Percentiles rank a stretch among this genome's conserved stretches.
phyloP scores from a whole-genome alignment of 1,140 invertebrate species.

The Hetaerina americana region DNA sequence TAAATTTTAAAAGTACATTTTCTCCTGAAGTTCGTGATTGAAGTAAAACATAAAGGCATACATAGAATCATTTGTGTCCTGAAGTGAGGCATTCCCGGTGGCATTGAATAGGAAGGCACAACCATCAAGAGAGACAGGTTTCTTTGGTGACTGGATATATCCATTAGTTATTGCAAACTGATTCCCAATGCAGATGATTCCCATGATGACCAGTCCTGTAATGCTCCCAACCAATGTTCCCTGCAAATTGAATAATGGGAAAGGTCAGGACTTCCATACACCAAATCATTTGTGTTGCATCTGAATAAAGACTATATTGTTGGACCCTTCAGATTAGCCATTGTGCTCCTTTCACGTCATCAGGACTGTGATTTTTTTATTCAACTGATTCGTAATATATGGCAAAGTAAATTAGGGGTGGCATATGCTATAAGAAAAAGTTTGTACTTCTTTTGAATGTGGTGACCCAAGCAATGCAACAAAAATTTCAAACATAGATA shows the following conservation, averaged over 20 bases:
- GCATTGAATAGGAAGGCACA: not conserved
- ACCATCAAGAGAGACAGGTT: slow-evolving; percentile 13
- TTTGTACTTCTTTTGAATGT: no score
- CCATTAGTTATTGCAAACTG: slow-evolving; percentile 55
- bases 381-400: no score
- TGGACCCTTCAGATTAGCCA: no score
- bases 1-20: not conserved
- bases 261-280: no score
- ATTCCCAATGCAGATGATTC: slow-evolving; percentile 76
- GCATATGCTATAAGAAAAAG: no score
- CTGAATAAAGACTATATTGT: no score
- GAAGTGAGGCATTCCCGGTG: not conserved
- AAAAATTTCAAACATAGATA: no score
- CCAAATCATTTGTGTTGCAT: no score
- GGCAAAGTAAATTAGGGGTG: no score
- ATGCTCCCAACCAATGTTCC: slow-evolving; percentile 65
- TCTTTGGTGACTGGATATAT: slow-evolving; percentile 32
- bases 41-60: not conserved
- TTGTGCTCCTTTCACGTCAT: no score
- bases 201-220: slow-evolving; percentile 50
- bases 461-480: no score
- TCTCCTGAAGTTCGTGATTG: not conserved
- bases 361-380: no score
- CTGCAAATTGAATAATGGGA: slow-evolving; percentile 36
- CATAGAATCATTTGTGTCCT: not conserved